Evolutionary conservation across 1,140 invertebrate genomes (phyloP).

Genomic region (Ceratosolen fusciceps): DNA sequence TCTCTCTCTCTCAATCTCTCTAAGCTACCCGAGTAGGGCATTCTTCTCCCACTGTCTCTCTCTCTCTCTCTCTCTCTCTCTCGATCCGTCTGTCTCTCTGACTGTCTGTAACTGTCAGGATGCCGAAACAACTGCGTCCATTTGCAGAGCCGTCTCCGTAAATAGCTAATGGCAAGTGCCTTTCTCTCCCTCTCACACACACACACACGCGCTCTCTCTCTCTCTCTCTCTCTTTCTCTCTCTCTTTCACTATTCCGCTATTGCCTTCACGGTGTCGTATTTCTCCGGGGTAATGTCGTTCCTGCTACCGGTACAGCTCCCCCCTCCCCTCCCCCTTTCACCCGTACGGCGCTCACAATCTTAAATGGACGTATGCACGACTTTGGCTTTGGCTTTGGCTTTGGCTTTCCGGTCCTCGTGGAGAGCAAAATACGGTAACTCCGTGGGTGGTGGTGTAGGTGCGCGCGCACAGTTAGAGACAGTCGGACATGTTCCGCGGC

Average conservation of each 20-base stretch:
- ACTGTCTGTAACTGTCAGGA: neutral
- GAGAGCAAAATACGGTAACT: neutral
- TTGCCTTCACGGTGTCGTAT: conserved; percentile 42
- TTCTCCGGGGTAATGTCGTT: conserved; percentile 13
- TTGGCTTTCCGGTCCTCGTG: conserved; percentile 34
- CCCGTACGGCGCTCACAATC: conserved; percentile 31
- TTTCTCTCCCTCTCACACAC: neutral
- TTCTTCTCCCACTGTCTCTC: neutral
- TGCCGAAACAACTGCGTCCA: conserved; percentile 20
- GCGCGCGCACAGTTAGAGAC: neutral
- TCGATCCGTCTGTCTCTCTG: conserved; percentile 25
- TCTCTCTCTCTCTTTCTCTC: neutral
- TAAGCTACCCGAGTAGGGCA: conserved; percentile 5
- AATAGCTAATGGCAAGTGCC: conserved; percentile 47
- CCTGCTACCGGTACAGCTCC: neutral
- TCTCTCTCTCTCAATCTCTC: too few relatives aligned
- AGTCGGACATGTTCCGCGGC: conserved; percentile 20
- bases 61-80: conserved; percentile 1
- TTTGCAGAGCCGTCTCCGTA: conserved; percentile 36
- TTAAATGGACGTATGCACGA: conserved; percentile 14
- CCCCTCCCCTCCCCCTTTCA: too few relatives aligned
- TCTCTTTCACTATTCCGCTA: neutral
- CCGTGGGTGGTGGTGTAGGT: too few relatives aligned
- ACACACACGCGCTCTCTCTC: neutral
- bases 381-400: conserved; percentile 18